Conservation (phyloP, 1,140 invertebrate genomes). For the Zaprionus vittiger region DNA sequence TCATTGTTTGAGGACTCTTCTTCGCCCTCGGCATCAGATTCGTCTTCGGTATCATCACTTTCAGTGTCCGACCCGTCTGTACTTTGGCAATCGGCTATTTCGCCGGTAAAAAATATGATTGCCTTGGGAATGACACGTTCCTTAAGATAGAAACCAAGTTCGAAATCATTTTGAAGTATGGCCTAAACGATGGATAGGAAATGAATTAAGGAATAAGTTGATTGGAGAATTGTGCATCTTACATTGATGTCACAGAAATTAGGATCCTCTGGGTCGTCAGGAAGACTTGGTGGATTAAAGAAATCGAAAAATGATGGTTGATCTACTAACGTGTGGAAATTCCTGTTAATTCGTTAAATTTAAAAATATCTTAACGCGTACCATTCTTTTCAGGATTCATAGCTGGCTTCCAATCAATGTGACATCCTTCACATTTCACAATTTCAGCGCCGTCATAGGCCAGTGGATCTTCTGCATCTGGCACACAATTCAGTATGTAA, state of each 20-base stretch:
- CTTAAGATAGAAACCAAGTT: constrained; percentile 95
- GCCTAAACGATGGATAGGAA: constrained; percentile 37
- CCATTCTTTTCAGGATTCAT: constrained; percentile 94
- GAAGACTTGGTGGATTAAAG: constrained; percentile 90
- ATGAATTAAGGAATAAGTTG: background rate
- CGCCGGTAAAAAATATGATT: constrained; percentile 94
- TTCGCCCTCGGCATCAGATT: constrained; percentile 70
- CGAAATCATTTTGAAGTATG: constrained; percentile 91
- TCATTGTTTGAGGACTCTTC: constrained; percentile 58
- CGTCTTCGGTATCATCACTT: constrained; percentile 89
- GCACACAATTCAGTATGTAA: constrained; percentile 93
- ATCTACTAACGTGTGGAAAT: background rate
- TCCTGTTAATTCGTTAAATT: constrained; percentile 84
- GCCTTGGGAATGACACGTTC: constrained; percentile 94
- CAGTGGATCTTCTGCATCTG: constrained; percentile 93
- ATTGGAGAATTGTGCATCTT: constrained; percentile 17
- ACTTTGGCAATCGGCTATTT: constrained; percentile 87
- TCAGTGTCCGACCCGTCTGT: constrained; percentile 85
- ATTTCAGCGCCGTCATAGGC: constrained; percentile 97
- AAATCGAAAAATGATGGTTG: constrained; percentile 94
- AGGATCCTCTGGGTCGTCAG: constrained; percentile 58
- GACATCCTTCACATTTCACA: constrained; percentile 90
- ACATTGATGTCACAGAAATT: constrained; percentile 76
- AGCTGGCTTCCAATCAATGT: constrained; percentile 86
- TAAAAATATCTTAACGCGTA: constrained; percentile 82